Conservation (phyloP, 2,113 vertebrate genomes). For the Chaenogobius annularis region DNA sequence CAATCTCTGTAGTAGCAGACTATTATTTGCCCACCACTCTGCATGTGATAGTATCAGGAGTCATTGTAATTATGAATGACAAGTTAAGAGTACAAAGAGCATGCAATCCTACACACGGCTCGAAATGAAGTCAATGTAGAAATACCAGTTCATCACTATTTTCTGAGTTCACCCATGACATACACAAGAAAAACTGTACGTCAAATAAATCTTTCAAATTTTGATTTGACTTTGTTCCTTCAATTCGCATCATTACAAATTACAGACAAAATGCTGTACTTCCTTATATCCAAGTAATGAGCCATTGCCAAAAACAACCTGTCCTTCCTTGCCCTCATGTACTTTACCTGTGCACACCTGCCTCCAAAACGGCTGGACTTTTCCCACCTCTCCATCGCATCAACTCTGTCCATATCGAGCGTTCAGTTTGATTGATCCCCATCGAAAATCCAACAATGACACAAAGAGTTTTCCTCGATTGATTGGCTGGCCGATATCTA, state of each 20-base stretch:
- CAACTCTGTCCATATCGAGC: slow-evolving; percentile 27
- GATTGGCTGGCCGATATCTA: slow-evolving; percentile 5
- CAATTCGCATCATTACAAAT: background rate
- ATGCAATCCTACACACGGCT: background rate
- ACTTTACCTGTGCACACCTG: slow-evolving; percentile 47
- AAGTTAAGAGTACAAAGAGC: background rate
- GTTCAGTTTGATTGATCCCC: background rate
- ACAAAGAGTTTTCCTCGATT: slow-evolving; percentile 4
- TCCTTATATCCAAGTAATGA: background rate
- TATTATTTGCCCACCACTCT: background rate
- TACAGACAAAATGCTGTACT: background rate
- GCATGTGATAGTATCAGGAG: background rate
- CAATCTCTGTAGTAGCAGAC: background rate
- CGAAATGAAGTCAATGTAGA: background rate
- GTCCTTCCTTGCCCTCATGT: background rate
- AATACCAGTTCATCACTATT: slow-evolving; percentile 1
- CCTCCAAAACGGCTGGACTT: slow-evolving; percentile 15
- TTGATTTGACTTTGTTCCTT: background rate
- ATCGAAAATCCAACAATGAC: slow-evolving; percentile 13
- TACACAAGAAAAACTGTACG: background rate
- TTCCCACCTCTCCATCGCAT: background rate
- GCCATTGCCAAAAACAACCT: background rate
- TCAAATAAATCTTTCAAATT: background rate
- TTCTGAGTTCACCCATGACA: background rate
- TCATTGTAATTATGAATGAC: background rate